phyloP scores from a whole-genome alignment of 2,113 vertebrate species.

The Lophochroa leadbeateri region DNA sequence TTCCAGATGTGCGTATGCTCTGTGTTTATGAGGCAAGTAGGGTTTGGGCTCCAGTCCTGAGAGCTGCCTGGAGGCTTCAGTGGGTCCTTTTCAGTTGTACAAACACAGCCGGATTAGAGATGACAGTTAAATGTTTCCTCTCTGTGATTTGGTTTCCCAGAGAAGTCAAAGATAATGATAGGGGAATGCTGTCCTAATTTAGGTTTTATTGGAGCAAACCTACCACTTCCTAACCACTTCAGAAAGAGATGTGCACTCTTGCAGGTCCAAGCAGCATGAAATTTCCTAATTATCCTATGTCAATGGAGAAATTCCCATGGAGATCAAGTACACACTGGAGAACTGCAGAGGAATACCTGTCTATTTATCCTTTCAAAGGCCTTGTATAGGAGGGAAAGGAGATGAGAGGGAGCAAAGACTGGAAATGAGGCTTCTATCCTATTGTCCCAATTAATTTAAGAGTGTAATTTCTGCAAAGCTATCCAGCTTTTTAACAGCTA shows the following conservation, averaged over 20 bases:
- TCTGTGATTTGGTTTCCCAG: slow-evolving; percentile 4
- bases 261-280: neutral
- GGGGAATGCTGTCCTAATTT: slow-evolving; percentile 39
- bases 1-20: neutral
- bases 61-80: neutral
- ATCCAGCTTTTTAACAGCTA: neutral
- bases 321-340: neutral
- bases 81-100: neutral
- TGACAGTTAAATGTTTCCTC: neutral
- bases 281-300: slow-evolving; percentile 5
- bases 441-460: neutral
- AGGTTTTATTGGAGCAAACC: neutral
- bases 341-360: neutral
- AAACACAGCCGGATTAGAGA: slow-evolving; percentile 24
- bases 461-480: neutral
- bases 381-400: neutral
- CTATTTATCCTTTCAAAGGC: neutral
- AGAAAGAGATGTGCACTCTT: neutral
- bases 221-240: neutral
- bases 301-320: neutral
- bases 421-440: neutral
- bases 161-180: slow-evolving; percentile 25
- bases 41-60: neutral
- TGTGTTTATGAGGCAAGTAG: neutral
- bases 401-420: neutral